A percentile compares a stretch with the other conserved stretches of the same genome.
phyloP scores from a whole-genome alignment of 2,888 invertebrate genomes.

The Aproaerema taeniolella region DNA sequence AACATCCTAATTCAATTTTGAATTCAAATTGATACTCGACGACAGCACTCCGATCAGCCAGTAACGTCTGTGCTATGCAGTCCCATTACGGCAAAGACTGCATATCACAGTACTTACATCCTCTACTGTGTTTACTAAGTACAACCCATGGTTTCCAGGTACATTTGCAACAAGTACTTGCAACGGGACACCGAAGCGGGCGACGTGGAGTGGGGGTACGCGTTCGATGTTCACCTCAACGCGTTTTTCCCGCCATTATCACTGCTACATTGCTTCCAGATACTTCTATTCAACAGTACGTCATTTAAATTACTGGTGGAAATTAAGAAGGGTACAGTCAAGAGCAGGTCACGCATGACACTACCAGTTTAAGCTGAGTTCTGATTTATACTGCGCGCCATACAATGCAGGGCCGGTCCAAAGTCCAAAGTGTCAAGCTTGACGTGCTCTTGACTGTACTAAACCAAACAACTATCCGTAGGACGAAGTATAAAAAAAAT shows the following conservation, averaged over 20 bases:
- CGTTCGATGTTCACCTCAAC: conserved; percentile 98
- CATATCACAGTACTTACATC: too few relatives aligned
- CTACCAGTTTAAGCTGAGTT: too few relatives aligned
- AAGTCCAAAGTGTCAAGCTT: too few relatives aligned
- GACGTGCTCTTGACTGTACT: too few relatives aligned
- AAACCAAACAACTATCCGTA: too few relatives aligned
- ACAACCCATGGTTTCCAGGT: conserved; percentile 73
- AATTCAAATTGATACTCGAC: not conserved
- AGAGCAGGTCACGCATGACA: too few relatives aligned
- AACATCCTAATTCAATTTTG: not conserved
- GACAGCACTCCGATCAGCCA: not conserved
- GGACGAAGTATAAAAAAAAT: too few relatives aligned
- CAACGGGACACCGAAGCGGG: conserved; percentile 78
- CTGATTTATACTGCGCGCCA: too few relatives aligned
- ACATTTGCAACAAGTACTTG: conserved; percentile 87
- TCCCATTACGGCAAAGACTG: too few relatives aligned
- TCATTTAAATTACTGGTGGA: too few relatives aligned
- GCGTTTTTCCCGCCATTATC: conserved; percentile 98
- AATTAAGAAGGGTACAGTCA: too few relatives aligned
- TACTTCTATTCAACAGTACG: conserved; percentile 90
- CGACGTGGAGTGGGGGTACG: conserved; percentile 97
- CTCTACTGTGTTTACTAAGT: not conserved
- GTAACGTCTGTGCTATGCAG: not conserved
- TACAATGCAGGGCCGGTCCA: too few relatives aligned
- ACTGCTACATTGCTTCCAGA: conserved; percentile 93